Base-by-base conservation (phyloP, 2,797 vertebrate species). In the Scleropages formosus region DNA sequence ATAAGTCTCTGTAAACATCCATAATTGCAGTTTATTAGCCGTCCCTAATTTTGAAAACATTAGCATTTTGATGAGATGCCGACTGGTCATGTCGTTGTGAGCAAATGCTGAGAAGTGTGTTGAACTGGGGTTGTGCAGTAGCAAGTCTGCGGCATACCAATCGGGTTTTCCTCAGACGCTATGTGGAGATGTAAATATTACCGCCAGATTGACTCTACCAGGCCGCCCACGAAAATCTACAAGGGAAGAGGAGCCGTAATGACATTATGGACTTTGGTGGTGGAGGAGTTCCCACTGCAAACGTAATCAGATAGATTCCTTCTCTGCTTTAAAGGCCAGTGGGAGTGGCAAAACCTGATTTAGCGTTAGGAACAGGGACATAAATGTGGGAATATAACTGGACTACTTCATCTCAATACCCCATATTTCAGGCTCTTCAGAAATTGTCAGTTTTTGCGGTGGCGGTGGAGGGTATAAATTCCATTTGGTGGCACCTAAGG, bases 11-110 rank as follows among this genome's bases (percentile, higher is more conserved):
- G 86, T 81, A 85, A 87, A 84, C 84, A 91, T 89, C 93, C 87
- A 85, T 93, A 94, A 94, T 93, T 94, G 92, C 88, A 92, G 89
- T 91, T 94, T 93, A 93, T 95, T 93, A 93, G 89, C 87, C 88
- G 89, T 88, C 89, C 91, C 88, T 92, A 93, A 94, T 95, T 39
- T 94, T 93, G 92, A 93, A 93, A 86, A 89, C 91, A 94, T 95
- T 93, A 92, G 91, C 93, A 94, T 95, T 92, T 94, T 91, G 91
- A 87, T 85, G 89, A 92, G 89, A 75, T 83, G 85, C 85, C 91
- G 87, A 87, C 90, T 92, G 92, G 92, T 92, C 90, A 91, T 75
- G 82, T 84, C 86, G 90, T 87, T 86, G 89, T 89, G 79, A 89
- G 85, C 83, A 80, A 82, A 80, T 84, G 79, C 67, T 27, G 44